Conservation (phyloP, 2,113 vertebrate species). For the Alaudala cheleensis region DNA sequence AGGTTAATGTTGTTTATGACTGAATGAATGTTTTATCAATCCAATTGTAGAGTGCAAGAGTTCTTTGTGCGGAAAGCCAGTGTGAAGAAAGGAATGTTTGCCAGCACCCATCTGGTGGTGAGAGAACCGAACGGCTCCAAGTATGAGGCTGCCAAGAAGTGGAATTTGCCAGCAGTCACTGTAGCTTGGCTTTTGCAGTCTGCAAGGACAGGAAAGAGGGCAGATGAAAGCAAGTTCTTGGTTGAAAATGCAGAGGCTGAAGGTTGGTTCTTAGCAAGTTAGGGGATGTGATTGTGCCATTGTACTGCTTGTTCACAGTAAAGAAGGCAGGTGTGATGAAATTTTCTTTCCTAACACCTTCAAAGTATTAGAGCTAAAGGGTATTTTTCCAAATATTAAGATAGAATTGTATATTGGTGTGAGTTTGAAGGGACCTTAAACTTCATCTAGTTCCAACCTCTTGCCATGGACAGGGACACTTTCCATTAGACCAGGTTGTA, state of each 20-base stretch:
- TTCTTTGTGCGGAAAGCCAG: slow-evolving; percentile 92
- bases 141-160: slow-evolving; percentile 93
- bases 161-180: slow-evolving; percentile 90
- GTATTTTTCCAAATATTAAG: background rate
- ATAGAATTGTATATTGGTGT: background rate
- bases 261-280: slow-evolving; percentile 73
- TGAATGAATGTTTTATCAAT: background rate
- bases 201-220: slow-evolving; percentile 81
- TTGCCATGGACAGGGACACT: background rate
- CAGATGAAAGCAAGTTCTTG: slow-evolving; percentile 82
- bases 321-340: background rate
- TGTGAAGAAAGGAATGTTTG: slow-evolving; percentile 89
- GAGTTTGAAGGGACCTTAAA: background rate
- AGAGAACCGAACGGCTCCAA: slow-evolving; percentile 89
- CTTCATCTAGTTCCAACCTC: background rate
- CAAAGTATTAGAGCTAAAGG: background rate
- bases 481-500: background rate
- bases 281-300: background rate
- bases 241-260: slow-evolving; percentile 78
- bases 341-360: background rate
- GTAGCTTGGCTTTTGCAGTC: slow-evolving; percentile 88
- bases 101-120: slow-evolving; percentile 90
- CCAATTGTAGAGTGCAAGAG: slow-evolving; percentile 87
- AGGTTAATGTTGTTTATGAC: background rate
- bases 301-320: rapidly evolving